Conservation (phyloP, 1,140 invertebrate species). For the Scaptomyza graminum region DNA sequence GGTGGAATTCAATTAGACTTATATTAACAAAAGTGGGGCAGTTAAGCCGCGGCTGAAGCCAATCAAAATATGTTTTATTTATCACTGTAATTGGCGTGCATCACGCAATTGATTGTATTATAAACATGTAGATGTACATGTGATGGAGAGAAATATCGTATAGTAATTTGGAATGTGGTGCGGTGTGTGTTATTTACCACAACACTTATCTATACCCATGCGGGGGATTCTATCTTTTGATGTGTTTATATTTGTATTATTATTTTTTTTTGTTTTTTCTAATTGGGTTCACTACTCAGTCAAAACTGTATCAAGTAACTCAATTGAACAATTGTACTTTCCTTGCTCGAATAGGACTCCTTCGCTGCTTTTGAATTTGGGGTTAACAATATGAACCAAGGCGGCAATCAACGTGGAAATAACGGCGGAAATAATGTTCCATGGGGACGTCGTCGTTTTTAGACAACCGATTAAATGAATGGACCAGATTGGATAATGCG, state of each 20-base stretch:
- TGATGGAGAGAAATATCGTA: too few species aligned
- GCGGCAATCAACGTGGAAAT: slow-evolving; percentile 79
- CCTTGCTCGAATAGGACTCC: slow-evolving; percentile 73
- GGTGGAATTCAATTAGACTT: too few species aligned
- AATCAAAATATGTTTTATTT: background rate
- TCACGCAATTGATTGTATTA: background rate
- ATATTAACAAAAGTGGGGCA: too few species aligned
- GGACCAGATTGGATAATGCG: slow-evolving; percentile 33
- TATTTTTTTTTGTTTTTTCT: background rate
- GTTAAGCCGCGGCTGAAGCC: background rate
- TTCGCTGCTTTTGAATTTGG: slow-evolving; percentile 83
- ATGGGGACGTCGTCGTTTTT: slow-evolving; percentile 83
- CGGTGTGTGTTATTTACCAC: background rate
- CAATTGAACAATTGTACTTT: slow-evolving; percentile 75
- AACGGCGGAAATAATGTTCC: slow-evolving; percentile 80
- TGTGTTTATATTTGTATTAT: background rate
- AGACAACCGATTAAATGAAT: slow-evolving; percentile 41
- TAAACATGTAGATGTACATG: too few species aligned
- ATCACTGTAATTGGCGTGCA: background rate
- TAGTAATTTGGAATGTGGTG: too few species aligned
- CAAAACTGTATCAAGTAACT: slow-evolving; percentile 35
- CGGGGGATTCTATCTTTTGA: background rate
- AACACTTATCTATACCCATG: background rate
- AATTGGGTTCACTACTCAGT: slow-evolving; percentile 22
- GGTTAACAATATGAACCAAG: slow-evolving; percentile 81